phyloP scores from a whole-genome alignment of 2,888 invertebrate species.

The Hydropsyche betteni region DNA sequence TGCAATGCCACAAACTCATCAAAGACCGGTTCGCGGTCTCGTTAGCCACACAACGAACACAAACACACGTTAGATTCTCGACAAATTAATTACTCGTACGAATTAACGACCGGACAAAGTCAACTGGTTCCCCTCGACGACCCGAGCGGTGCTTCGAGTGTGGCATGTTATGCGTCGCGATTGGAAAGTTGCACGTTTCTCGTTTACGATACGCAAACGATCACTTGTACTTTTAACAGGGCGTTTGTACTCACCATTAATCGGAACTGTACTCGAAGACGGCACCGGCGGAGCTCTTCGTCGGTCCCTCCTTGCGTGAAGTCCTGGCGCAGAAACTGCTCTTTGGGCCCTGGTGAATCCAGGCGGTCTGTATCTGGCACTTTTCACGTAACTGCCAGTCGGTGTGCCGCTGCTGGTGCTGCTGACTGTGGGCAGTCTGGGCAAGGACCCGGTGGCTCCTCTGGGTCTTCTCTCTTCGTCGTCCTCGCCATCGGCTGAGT shows the following conservation, averaged over 20 bases:
- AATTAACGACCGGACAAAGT: slow-evolving; percentile 5
- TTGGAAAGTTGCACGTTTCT: slow-evolving; percentile 24
- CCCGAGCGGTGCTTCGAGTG: background rate
- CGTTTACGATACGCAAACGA: slow-evolving; percentile 8
- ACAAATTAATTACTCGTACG: background rate
- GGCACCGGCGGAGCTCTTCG: slow-evolving; percentile 62
- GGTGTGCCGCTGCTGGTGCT: slow-evolving; percentile 58
- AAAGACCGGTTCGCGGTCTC: background rate
- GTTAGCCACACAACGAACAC: too few relatives aligned
- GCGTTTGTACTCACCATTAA: slow-evolving; percentile 65
- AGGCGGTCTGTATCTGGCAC: slow-evolving; percentile 86
- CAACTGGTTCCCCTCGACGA: background rate
- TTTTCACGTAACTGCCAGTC: slow-evolving; percentile 71
- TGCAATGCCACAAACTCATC: background rate
- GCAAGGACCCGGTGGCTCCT: slow-evolving; percentile 77
- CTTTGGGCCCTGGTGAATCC: slow-evolving; percentile 81
- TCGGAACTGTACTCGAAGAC: slow-evolving; percentile 63
- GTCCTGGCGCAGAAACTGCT: slow-evolving; percentile 78
- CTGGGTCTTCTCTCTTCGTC: slow-evolving; percentile 69
- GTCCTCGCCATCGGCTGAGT: slow-evolving; percentile 63
- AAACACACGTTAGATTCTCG: background rate
- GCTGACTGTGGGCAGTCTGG: slow-evolving; percentile 72
- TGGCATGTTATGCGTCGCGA: background rate
- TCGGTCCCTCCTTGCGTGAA: slow-evolving; percentile 72
- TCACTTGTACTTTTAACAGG: slow-evolving; percentile 24